Conservation (phyloP, 1,140 invertebrate species). For the Acromyrmex heyeri region DNA sequence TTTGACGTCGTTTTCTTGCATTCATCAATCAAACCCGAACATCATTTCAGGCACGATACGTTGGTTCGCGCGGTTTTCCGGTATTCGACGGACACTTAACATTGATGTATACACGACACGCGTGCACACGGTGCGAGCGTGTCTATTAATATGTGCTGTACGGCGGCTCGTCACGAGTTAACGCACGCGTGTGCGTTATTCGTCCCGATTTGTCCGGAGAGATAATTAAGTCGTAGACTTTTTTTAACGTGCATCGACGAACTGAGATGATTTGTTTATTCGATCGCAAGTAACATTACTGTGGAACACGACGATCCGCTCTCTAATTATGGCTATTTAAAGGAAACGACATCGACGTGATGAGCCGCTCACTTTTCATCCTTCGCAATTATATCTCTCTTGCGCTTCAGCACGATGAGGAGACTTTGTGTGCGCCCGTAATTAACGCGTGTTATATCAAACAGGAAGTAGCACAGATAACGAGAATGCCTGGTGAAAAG, state of each 20-base stretch:
- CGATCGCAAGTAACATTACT: conserved; percentile 9
- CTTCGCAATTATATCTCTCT: not conserved
- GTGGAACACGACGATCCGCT: conserved; percentile 36
- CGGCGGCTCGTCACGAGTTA: not conserved
- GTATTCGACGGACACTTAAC: conserved; percentile 47
- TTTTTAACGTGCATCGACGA: conserved; percentile 9
- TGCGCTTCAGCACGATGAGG: not conserved
- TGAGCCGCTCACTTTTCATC: conserved; percentile 1
- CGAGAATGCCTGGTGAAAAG: conserved; percentile 11
- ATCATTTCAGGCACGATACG: conserved; percentile 33
- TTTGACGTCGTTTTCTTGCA: conserved; percentile 43
- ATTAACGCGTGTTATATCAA: conserved; percentile 41
- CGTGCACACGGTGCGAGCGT: not conserved
- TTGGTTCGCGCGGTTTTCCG: conserved; percentile 40
- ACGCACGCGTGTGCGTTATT: not conserved
- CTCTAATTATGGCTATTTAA: conserved; percentile 51
- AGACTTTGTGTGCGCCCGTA: conserved; percentile 1
- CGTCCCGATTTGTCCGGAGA: not conserved
- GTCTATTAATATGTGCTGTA: conserved; percentile 21
- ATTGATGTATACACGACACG: conserved; percentile 12
- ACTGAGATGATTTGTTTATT: conserved; percentile 35
- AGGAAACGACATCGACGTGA: not conserved
- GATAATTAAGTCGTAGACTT: conserved; percentile 41
- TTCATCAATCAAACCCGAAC: conserved; percentile 58
- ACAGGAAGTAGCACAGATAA: conserved; percentile 46